phyloP scores from a whole-genome alignment of 2,113 vertebrate species.

The Tiliqua scincoides region DNA sequence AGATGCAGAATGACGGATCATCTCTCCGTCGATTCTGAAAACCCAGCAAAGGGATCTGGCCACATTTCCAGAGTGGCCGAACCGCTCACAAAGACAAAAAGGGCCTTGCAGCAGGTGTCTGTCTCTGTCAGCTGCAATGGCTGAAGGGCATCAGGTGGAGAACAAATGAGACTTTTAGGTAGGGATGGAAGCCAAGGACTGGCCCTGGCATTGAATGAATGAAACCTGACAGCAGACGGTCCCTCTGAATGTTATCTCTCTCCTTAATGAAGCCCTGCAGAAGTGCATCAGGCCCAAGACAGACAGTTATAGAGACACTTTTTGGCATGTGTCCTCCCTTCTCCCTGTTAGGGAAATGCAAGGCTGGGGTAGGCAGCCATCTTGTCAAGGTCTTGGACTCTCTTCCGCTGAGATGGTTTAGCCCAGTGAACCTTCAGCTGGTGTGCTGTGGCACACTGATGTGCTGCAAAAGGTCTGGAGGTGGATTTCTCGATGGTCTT shows the following conservation, averaged over 20 bases:
- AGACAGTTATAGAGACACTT: neutral
- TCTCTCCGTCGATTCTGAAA: too few relatives aligned
- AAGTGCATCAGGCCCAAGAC: neutral
- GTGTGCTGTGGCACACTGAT: too few relatives aligned
- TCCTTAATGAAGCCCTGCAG: slow-evolving; percentile 19
- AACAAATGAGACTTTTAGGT: neutral
- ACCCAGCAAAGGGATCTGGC: neutral
- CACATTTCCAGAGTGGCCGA: neutral
- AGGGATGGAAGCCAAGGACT: neutral
- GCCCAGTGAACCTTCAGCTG: too few relatives aligned
- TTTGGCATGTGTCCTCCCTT: neutral
- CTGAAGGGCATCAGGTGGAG: neutral
- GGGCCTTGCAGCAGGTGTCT: neutral
- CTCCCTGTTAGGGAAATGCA: neutral
- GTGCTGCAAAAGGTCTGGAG: too few relatives aligned
- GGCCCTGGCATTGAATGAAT: neutral
- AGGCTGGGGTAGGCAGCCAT: neutral
- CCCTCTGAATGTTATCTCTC: slow-evolving; percentile 16
- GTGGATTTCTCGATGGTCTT: too few relatives aligned
- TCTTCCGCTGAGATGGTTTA: neutral
- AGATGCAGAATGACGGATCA: too few relatives aligned
- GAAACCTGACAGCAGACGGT: neutral
- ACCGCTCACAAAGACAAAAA: neutral
- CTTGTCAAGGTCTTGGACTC: neutral
- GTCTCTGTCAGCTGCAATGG: neutral